Evolutionary conservation across 2,888 invertebrate genomes (phyloP).

Genomic region (Melieria picta): DNA sequence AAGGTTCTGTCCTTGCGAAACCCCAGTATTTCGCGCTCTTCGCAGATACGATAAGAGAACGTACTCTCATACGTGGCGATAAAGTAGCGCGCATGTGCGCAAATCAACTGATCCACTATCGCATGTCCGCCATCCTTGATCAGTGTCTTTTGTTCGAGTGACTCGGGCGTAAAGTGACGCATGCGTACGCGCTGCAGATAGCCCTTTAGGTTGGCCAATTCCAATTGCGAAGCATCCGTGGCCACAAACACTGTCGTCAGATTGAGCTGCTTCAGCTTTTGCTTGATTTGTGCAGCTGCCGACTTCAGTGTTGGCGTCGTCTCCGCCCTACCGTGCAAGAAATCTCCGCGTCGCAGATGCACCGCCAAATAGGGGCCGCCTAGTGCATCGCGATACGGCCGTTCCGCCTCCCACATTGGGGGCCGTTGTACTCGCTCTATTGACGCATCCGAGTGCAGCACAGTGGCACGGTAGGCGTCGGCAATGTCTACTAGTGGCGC

Average conservation of each 20-base stretch:
- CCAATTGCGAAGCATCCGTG: constrained; percentile 78
- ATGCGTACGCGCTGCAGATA: constrained; percentile 55
- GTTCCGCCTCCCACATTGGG: constrained; percentile 70
- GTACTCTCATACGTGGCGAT: constrained; percentile 95
- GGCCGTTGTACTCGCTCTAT: constrained; percentile 71
- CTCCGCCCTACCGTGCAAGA: constrained; percentile 76
- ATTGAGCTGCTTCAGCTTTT: constrained; percentile 69
- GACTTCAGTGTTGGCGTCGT: constrained; percentile 82
- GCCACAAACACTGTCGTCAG: constrained; percentile 80
- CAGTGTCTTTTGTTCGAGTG: constrained; percentile 52
- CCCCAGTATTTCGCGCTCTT: constrained; percentile 95
- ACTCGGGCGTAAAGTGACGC: constrained; percentile 58
- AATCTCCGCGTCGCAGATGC: constrained; percentile 91
- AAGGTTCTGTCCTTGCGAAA: constrained; percentile 84
- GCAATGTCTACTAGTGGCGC: constrained; percentile 75
- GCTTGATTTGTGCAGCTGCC: constrained; percentile 79
- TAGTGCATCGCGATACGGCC: constrained; percentile 67
- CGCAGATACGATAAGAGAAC: constrained; percentile 95
- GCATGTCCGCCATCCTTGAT: constrained; percentile 85
- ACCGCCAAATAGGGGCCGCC: constrained; percentile 83
- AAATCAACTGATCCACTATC: constrained; percentile 95
- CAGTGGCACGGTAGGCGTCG: constrained; percentile 71
- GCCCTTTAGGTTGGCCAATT: constrained; percentile 60
- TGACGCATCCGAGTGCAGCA: constrained; percentile 73
- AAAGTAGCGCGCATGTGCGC: constrained; percentile 86